Conservation (phyloP, 2,888 invertebrate genomes). For the Kryphioiulus occultus region DNA sequence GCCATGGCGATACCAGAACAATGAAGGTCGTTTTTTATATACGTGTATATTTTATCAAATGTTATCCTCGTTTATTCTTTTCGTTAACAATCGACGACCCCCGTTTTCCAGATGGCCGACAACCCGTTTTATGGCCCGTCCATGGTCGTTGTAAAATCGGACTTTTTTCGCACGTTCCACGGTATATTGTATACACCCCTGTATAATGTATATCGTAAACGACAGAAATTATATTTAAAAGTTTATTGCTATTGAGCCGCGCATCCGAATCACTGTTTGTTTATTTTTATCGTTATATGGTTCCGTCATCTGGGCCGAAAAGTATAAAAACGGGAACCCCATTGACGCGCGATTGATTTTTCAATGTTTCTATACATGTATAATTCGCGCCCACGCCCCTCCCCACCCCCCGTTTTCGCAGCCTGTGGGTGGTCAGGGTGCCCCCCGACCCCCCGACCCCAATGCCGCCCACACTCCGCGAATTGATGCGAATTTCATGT, state of each 20-base stretch:
- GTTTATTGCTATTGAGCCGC: neutral
- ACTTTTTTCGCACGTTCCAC: no score
- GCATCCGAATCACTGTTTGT: neutral
- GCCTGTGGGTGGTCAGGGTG: neutral
- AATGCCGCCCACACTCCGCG: neutral
- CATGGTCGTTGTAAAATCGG: no score
- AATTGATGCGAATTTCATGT: neutral
- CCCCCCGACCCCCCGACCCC: neutral
- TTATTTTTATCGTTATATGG: conserved; percentile 18
- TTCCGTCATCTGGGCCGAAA: neutral
- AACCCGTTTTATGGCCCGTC: no score
- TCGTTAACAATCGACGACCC: no score
- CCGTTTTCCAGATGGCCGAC: no score
- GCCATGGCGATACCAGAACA: no score
- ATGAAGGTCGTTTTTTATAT: no score
- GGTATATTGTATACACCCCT: neutral
- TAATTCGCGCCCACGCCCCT: neutral
- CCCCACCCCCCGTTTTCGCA: neutral
- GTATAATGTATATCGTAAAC: conserved; percentile 5
- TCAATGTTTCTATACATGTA: neutral
- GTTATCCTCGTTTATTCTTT: no score
- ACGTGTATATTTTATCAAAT: no score
- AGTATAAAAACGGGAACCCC: neutral
- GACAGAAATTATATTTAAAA: neutral
- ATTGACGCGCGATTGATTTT: neutral